phyloP scores from a whole-genome alignment of 2,888 invertebrate species.

The Monochamus alternatus region DNA sequence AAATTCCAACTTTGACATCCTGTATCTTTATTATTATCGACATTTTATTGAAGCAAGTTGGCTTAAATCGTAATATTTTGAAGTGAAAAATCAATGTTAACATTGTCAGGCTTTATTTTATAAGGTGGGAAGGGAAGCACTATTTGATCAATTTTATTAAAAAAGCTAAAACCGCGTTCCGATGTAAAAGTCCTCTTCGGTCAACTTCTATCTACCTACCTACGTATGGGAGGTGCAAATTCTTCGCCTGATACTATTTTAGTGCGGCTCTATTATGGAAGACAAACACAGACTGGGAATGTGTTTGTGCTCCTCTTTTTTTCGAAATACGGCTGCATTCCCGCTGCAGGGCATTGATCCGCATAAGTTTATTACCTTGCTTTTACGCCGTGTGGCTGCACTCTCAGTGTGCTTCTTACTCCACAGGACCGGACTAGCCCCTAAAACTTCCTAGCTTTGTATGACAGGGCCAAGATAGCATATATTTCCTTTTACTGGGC shows the following conservation, averaged over 20 bases:
- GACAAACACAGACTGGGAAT: slow-evolving; percentile 2
- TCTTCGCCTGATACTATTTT: neutral
- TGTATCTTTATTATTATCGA: no score
- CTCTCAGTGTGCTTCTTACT: neutral
- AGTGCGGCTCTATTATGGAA: neutral
- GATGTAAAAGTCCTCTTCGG: neutral
- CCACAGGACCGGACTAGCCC: neutral
- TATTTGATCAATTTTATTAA: no score
- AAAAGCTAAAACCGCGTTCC: no score
- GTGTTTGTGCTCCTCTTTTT: neutral
- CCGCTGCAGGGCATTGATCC: slow-evolving; percentile 16
- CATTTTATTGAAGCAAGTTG: no score
- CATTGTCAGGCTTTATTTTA: no score
- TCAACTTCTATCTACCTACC: neutral
- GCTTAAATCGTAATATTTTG: no score
- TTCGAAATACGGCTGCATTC: slow-evolving; percentile 6
- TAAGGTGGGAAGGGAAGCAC: no score
- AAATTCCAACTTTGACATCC: no score
- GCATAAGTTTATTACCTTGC: slow-evolving; percentile 16
- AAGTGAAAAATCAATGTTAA: no score
- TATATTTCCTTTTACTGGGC: no score
- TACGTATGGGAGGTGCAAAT: neutral
- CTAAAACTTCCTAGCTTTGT: neutral
- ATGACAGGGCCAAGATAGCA: no score
- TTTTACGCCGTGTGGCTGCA: neutral